Conservation (phyloP, 2,113 vertebrate species). For the Etheostoma spectabile region DNA sequence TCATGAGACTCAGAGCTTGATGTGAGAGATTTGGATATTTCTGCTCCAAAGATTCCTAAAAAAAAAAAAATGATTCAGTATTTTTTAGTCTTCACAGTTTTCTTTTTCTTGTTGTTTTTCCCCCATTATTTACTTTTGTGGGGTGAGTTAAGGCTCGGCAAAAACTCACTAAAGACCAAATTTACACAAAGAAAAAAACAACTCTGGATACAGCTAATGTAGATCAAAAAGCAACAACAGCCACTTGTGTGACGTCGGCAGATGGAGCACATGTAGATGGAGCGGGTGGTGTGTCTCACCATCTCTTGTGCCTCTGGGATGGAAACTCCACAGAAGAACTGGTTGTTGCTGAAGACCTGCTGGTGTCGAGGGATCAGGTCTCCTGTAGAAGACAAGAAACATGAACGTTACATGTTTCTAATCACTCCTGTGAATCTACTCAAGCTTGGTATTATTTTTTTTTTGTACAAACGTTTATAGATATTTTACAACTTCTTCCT, state of each 20-base stretch:
- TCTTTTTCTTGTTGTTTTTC: background rate
- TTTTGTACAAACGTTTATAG: background rate
- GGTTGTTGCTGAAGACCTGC: constrained; percentile 96
- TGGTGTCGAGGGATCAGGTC: constrained; percentile 96
- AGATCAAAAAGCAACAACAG: background rate
- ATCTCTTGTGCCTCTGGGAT: constrained; percentile 92
- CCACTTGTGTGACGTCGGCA: background rate
- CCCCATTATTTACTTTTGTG: background rate
- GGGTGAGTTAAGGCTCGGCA: background rate
- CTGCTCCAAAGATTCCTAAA: constrained; percentile 91
- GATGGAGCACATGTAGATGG: background rate
- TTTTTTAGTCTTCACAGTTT: background rate
- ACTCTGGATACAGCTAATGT: background rate
- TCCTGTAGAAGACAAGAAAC: constrained; percentile 80
- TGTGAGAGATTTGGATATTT: constrained; percentile 90
- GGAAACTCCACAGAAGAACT: constrained; percentile 94
- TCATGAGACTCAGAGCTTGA: constrained; percentile 90
- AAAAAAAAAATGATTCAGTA: background rate
- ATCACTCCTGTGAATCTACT: background rate
- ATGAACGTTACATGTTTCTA: background rate
- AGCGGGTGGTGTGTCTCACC: constrained; percentile 81
- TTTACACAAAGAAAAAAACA: background rate
- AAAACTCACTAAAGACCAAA: background rate
- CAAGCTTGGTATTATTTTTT: background rate
- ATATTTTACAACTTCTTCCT: background rate